Evolutionary conservation across 1,140 invertebrate genomes (phyloP), one percentile per base, ranked within the genome.

Genomic region (Nautilus pompilius): DNA sequence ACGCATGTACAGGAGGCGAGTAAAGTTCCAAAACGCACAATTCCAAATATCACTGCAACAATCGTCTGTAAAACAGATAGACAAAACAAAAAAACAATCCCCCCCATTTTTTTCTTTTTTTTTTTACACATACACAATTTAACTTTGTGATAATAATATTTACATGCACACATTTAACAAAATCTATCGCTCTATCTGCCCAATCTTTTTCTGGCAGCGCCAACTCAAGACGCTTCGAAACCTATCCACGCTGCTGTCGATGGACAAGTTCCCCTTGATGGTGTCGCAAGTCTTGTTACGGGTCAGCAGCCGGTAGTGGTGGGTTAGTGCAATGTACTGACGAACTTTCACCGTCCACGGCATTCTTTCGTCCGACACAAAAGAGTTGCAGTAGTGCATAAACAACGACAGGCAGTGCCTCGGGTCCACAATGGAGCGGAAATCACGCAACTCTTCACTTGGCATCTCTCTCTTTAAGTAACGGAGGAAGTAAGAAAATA

Each of bases 311-410:
- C 29, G 49, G 29, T 53, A 53, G 20, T 53, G 49, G 29, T 53
- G 49, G 15, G 49, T 24, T 13, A 53, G 49, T 28, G 49, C 49
- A 20, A 53, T 5, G 24, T 53, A 28, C 49, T 53, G 49, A 5
- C 26, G 49, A 4, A 53, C 49, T 24, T 53, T 53, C 17, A 53
- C 49, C 17, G 49, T 53, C 49, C 49, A 53, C 5, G 49, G 49
- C 49, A 53, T 53, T 26, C 24, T 28, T 24, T 53, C 49, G 15
- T 15, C 49, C 20, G 49, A 53, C 20, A 53, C 49, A 24, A 53
- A 53, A 4, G 49, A 53, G 17, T 53, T 22, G 29, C 49, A 53
- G 17, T 53, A 53, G 29, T 53, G 49, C 49, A 28, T 53, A 53
- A 53, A 53, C 17, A 53, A 24, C 4, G 49, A 53, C 26, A 53